Conservation (phyloP, 2,797 vertebrate genomes). For the Leptatherina wallacei region DNA sequence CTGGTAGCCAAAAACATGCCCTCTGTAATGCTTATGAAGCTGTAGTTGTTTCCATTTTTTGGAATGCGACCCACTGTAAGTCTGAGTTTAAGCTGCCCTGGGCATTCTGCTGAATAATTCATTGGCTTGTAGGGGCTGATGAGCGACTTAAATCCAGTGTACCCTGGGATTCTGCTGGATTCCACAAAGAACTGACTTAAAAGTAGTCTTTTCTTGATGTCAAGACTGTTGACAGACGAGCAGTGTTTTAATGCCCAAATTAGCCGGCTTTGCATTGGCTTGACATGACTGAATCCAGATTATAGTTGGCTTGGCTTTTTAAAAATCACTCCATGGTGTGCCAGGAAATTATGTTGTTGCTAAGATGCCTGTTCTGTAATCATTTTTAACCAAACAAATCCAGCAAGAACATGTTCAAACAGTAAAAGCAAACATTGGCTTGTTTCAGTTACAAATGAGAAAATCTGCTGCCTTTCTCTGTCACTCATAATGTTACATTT, state of each 20-base stretch:
- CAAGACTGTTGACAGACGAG: constrained; percentile 25
- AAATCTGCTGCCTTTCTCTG: neutral
- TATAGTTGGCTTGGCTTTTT: constrained; percentile 49
- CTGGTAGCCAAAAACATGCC: constrained; percentile 1
- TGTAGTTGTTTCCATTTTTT: constrained; percentile 28
- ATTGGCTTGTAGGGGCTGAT: constrained; percentile 40
- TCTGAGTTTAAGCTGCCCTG: constrained; percentile 42
- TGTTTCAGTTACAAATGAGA: neutral
- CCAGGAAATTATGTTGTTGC: constrained; percentile 37
- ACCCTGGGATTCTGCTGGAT: constrained; percentile 29
- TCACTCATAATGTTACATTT: neutral
- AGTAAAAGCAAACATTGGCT: neutral
- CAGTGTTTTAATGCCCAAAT: constrained; percentile 40
- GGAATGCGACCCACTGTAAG: constrained; percentile 29
- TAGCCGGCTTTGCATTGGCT: constrained; percentile 46
- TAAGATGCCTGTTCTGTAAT: constrained; percentile 29
- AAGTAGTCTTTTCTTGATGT: constrained; percentile 20
- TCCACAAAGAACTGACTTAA: constrained; percentile 3
- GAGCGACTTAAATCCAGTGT: neutral
- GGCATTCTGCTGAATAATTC: constrained; percentile 59
- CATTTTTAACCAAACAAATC: constrained; percentile 42
- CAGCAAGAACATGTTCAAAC: constrained; percentile 1
- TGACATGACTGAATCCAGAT: constrained; percentile 61
- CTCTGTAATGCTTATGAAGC: constrained; percentile 35
- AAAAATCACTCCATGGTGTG: constrained; percentile 36